Evolutionary conservation across 2,888 invertebrate species (phyloP).

Genomic region (Melinopterus prodromus): DNA sequence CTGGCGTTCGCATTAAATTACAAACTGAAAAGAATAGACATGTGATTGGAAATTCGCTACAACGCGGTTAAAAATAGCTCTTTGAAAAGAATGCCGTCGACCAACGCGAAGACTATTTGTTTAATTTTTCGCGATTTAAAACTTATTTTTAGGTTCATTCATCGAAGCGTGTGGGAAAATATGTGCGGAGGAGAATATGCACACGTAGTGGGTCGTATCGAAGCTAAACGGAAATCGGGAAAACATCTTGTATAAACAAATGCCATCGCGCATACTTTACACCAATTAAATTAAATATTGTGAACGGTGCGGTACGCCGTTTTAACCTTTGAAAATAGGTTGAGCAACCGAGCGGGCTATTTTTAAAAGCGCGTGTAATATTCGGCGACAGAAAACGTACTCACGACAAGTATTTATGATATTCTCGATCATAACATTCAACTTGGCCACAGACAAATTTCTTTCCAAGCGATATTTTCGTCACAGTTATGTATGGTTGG

Average conservation of each 20-base stretch:
- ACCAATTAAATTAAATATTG: neutral
- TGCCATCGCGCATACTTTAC: neutral
- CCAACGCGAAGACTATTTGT: neutral
- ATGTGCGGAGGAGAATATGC: neutral
- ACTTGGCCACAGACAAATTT: neutral
- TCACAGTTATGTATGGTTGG: too few relatives aligned
- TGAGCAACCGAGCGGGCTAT: slow-evolving; percentile 17
- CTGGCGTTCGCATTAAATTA: too few relatives aligned
- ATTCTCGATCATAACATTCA: neutral
- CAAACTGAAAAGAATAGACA: too few relatives aligned
- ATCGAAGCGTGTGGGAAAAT: neutral
- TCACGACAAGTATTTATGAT: neutral
- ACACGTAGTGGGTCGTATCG: neutral
- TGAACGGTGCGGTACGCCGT: neutral
- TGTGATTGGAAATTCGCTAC: too few relatives aligned
- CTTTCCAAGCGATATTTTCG: neutral
- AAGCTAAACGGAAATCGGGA: neutral
- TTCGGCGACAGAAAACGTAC: neutral
- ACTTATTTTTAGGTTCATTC: neutral
- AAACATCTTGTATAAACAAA: neutral
- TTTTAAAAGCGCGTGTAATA: slow-evolving; percentile 18
- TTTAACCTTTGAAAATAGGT: neutral
- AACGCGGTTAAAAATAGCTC: too few relatives aligned
- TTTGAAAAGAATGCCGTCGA: too few relatives aligned
- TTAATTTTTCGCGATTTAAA: neutral